Conservation (phyloP, 2,888 invertebrate genomes). For the Nematopogon swammerdamellus region DNA sequence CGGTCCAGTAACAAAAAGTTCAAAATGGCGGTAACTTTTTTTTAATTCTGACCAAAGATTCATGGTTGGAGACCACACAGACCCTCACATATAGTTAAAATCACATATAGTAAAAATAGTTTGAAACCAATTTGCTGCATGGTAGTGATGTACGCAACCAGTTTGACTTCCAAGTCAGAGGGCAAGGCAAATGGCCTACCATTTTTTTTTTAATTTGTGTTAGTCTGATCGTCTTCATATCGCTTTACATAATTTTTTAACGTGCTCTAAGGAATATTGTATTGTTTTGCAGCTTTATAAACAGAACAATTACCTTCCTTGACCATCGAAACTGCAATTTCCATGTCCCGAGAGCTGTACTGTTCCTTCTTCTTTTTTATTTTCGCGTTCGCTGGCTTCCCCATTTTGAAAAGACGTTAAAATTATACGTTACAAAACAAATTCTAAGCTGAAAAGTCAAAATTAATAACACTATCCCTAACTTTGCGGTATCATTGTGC, state of each 20-base stretch:
- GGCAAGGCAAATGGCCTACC: slow-evolving; percentile 3
- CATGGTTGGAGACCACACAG: no score
- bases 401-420: no score
- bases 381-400: no score
- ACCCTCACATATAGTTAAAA: no score
- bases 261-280: slow-evolving; percentile 3
- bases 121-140: slow-evolving; percentile 4
- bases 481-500: no score
- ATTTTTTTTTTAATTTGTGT: slow-evolving; percentile 3
- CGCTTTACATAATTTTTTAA: slow-evolving; percentile 3
- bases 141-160: slow-evolving; percentile 2
- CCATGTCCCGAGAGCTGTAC: slow-evolving; percentile 1
- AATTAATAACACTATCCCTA: no score
- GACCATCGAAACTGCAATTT: slow-evolving; percentile 4
- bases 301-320: slow-evolving; percentile 2
- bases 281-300: slow-evolving; percentile 1
- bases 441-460: no score
- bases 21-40: no score
- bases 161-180: slow-evolving; percentile 1
- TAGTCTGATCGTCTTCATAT: neutral
- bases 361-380: slow-evolving; percentile 1
- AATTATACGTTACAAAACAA: no score
- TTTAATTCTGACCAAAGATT: no score
- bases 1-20: no score
- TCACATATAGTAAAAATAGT: no score